A percentile compares a stretch with the other conserved stretches of the same genome.
phyloP scores from a whole-genome alignment of 2,113 vertebrate species.

The Spea multiplicata region DNA sequence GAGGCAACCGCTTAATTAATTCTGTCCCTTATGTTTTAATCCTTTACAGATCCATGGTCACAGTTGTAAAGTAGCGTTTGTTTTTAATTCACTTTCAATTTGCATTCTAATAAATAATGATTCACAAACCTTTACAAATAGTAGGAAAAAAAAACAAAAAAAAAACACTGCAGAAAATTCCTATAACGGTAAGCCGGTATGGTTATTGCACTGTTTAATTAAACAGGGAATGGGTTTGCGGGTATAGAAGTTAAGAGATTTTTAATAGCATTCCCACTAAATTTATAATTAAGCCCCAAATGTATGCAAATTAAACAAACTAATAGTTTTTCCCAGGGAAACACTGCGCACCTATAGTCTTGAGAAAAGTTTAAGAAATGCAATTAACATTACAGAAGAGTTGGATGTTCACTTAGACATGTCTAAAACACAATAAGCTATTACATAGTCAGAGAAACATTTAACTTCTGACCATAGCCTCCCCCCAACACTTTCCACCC shows the following conservation, averaged over 20 bases:
- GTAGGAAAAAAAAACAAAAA: constrained; percentile 2
- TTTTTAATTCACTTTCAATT: constrained; percentile 39
- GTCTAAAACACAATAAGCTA: constrained; percentile 16
- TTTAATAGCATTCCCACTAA: constrained; percentile 22
- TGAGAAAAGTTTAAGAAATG: background rate
- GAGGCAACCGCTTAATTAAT: constrained; percentile 42
- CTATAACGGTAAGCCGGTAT: background rate
- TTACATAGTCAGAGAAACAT: too few relatives aligned
- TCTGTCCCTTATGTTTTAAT: constrained; percentile 42
- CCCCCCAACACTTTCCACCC: too few relatives aligned
- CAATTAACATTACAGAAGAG: constrained; percentile 25
- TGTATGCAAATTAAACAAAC: constrained; percentile 6
- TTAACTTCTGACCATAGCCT: too few relatives aligned
- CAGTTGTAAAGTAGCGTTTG: constrained; percentile 40
- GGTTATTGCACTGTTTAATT: constrained; percentile 35
- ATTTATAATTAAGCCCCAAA: constrained; percentile 33
- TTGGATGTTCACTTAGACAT: constrained; percentile 13
- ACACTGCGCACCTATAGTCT: constrained; percentile 10
- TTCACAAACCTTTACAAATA: constrained; percentile 21
- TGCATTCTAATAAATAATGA: constrained; percentile 39
- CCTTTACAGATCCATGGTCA: constrained; percentile 43
- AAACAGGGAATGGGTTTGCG: constrained; percentile 9
- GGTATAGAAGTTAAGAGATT: constrained; percentile 8
- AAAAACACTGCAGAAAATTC: background rate
- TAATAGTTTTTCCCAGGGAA: background rate